Evolutionary conservation across 2,888 invertebrate species (phyloP).

Genomic region (Ornithoptera alexandrae): DNA sequence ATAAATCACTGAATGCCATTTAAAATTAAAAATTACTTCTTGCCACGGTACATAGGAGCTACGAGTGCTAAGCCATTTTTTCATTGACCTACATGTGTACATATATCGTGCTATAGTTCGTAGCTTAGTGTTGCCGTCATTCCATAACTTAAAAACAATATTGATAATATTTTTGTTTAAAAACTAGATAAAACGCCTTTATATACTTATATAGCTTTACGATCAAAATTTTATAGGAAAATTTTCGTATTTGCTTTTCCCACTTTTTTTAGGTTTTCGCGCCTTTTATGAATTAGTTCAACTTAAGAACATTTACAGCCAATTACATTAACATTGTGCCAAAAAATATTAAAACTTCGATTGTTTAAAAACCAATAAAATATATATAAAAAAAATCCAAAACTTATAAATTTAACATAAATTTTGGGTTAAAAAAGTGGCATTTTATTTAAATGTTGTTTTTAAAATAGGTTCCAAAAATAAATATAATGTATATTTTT

Average conservation of each 20-base stretch:
- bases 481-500: too few relatives aligned
- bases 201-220: slow-evolving; percentile 7
- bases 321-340: not conserved
- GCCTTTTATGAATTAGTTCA: slow-evolving; percentile 13
- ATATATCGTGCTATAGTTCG: slow-evolving; percentile 68
- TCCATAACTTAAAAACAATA: slow-evolving; percentile 13
- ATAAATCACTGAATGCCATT: slow-evolving; percentile 81
- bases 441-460: too few relatives aligned
- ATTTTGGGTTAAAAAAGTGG: too few relatives aligned
- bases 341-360: too few relatives aligned
- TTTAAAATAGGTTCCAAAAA: too few relatives aligned
- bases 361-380: too few relatives aligned
- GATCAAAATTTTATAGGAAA: not conserved
- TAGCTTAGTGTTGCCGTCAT: slow-evolving; percentile 67
- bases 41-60: slow-evolving; percentile 77
- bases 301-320: not conserved
- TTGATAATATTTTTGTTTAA: not conserved
- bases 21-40: slow-evolving; percentile 76
- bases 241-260: not conserved
- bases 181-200: not conserved
- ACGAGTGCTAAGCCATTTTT: slow-evolving; percentile 78
- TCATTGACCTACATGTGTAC: slow-evolving; percentile 79
- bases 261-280: slow-evolving; percentile 21
- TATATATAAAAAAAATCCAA: too few relatives aligned
- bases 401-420: too few relatives aligned